These are phyloP conservation scores for Scaptomyza polygonia DNA, from an alignment of 2,888 invertebrate genomes.

Conservation along the genomic window DNA sequence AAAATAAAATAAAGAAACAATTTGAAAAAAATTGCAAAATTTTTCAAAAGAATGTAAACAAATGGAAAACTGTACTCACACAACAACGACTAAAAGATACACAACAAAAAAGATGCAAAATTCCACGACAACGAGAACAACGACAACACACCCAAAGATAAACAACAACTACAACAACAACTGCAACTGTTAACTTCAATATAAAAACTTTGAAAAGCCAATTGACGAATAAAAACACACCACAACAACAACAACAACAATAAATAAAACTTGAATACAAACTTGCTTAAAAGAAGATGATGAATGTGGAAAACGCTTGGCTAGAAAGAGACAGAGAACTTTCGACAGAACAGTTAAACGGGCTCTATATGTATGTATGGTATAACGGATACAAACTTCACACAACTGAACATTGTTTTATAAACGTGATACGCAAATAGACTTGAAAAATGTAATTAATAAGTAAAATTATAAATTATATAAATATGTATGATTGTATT, in stretches of 20 bases:
- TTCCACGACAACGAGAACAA: conserved; percentile 57
- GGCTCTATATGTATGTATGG: conserved; percentile 67
- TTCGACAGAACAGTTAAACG: conserved; percentile 25
- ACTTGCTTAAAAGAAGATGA: conserved; percentile 13
- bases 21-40: conserved; percentile 37
- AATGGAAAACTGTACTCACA: conserved; percentile 54
- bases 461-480: conserved; percentile 77
- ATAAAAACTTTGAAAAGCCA: conserved; percentile 66
- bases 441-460: conserved; percentile 78
- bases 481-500: conserved; percentile 66
- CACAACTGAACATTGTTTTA: conserved; percentile 79
- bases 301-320: conserved; percentile 51
- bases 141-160: conserved; percentile 12
- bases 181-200: conserved; percentile 61
- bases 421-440: conserved; percentile 80
- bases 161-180: conserved; percentile 27
- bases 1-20: conserved; percentile 2
- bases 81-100: conserved; percentile 41
- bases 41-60: conserved; percentile 41
- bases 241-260: conserved; percentile 8
- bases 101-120: conserved; percentile 73
- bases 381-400: conserved; percentile 67
- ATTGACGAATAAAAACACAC: conserved; percentile 45
- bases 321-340: conserved; percentile 42
- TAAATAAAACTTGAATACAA: neutral